These are phyloP conservation scores for Eilema depressum DNA, from an alignment of 2,888 invertebrate species.

Conservation along the genomic window DNA sequence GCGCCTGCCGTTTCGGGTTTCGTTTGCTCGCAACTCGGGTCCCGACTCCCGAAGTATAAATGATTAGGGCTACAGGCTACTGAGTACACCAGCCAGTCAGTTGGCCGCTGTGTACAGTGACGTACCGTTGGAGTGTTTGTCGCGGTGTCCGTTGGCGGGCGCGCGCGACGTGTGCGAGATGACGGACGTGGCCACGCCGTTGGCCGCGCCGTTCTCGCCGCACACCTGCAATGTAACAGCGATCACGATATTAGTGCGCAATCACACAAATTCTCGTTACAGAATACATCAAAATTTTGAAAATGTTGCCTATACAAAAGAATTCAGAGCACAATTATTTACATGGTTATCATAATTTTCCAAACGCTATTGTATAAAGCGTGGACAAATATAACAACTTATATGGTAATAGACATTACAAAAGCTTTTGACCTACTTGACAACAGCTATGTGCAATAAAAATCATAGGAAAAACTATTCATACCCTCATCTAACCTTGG, in stretches of 20 bases:
- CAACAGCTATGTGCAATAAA: background rate
- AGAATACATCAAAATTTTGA: too few relatives aligned
- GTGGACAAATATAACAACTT: too few relatives aligned
- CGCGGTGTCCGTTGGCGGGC: conserved; percentile 50
- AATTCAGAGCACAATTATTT: too few relatives aligned
- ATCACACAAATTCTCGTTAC: background rate
- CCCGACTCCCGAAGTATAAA: too few relatives aligned
- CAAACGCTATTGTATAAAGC: too few relatives aligned
- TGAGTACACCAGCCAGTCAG: too few relatives aligned
- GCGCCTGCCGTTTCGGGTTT: too few relatives aligned
- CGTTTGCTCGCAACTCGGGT: too few relatives aligned
- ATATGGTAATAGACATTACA: background rate
- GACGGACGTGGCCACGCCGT: conserved; percentile 91
- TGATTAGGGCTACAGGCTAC: too few relatives aligned
- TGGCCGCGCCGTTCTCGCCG: conserved; percentile 47
- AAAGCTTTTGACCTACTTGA: background rate
- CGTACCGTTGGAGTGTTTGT: conserved; percentile 61
- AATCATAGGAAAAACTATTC: background rate
- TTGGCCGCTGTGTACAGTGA: conserved; percentile 27
- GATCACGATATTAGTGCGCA: background rate
- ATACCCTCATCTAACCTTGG: background rate
- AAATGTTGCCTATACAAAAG: too few relatives aligned
- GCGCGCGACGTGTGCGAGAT: conserved; percentile 91
- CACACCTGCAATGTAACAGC: conserved; percentile 53
- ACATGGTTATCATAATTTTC: too few relatives aligned